phyloP scores from a whole-genome alignment of 2,113 vertebrate genomes.

The Progne subis region DNA sequence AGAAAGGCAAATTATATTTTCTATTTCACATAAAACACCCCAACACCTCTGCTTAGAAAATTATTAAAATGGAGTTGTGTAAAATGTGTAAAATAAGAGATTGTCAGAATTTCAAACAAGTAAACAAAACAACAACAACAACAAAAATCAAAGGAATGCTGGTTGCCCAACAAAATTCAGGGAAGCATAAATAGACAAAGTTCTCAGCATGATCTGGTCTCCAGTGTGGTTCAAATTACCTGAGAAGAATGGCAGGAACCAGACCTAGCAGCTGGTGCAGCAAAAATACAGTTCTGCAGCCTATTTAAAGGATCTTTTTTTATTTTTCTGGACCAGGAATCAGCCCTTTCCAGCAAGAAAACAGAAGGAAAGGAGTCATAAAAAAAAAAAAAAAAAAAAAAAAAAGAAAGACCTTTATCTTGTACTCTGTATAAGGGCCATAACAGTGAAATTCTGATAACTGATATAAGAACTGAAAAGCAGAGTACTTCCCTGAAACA shows the following conservation, averaged over 20 bases:
- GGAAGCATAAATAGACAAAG: background rate
- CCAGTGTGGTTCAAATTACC: background rate
- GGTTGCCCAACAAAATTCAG: background rate
- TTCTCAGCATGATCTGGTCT: background rate
- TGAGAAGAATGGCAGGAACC: background rate
- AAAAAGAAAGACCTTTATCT: background rate
- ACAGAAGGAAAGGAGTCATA: background rate
- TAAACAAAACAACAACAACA: background rate
- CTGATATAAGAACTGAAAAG: background rate
- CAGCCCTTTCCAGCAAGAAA: background rate
- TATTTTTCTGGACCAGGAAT: background rate
- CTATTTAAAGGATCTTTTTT: background rate
- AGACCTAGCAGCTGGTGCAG: background rate
- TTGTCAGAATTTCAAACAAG: background rate
- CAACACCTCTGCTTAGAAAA: background rate
- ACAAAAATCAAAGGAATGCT: background rate
- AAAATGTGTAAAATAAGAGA: background rate
- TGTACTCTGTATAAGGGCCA: background rate
- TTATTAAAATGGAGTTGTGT: background rate
- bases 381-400: too few species aligned
- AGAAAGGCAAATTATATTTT: background rate
- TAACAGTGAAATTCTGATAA: background rate
- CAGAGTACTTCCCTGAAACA: background rate
- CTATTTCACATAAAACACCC: background rate
- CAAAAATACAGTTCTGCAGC: background rate